Evolutionary conservation across 1,140 invertebrate genomes (phyloP), one percentile per base, ranked within the genome.

Genomic region (Eumeta japonica): DNA sequence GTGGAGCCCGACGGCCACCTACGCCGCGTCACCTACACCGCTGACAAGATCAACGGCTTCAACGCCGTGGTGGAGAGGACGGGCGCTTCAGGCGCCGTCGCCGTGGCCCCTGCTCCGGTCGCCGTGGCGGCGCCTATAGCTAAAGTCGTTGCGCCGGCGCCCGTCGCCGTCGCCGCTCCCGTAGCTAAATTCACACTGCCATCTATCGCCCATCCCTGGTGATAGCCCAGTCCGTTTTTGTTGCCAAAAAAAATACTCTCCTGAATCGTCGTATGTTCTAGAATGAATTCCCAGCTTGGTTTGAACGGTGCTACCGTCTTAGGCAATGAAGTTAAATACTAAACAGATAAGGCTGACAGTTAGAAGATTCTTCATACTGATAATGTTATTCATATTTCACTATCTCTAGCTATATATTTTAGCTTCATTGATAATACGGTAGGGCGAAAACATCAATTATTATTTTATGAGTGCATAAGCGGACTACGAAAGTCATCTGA

Each of bases 1-100:
- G 75, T 82, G 15, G 82, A 84, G 52, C 81, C 83, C 11, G 83
- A 84, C 51, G 83, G 83, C 45, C 79, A 81, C 52, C 61, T 83
- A 3, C 72, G 82, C 29, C 80, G 80, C 54, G 80, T 79, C 16
- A 77, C 73, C 5, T 80, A 79, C 59, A 77, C 77, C 3, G 77
- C 77, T n/a, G 76, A 78, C 47, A 67, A 75, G 37, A 41, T 76
- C 39, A 77, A 78, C 45, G 76, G 76, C 1, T 78, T 78, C 55
- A 77, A 77, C 45, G 76, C 76, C 4, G 75, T 77, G 11, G 76
- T 78, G 7, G 79, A 77, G 50, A 80, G 79, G 60, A 77, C 77
- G 27, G 79, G 79, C 16, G 14, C 24, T 3, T 20, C 35, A 13
- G 42, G 19, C 0, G 52, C 53, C 11, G 53, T 46, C 0, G 56